Percentiles rank a stretch among this genome's conserved stretches.
Evolutionary conservation across 2,113 vertebrate species (phyloP).

Genomic region (Phoxinus phoxinus): DNA sequence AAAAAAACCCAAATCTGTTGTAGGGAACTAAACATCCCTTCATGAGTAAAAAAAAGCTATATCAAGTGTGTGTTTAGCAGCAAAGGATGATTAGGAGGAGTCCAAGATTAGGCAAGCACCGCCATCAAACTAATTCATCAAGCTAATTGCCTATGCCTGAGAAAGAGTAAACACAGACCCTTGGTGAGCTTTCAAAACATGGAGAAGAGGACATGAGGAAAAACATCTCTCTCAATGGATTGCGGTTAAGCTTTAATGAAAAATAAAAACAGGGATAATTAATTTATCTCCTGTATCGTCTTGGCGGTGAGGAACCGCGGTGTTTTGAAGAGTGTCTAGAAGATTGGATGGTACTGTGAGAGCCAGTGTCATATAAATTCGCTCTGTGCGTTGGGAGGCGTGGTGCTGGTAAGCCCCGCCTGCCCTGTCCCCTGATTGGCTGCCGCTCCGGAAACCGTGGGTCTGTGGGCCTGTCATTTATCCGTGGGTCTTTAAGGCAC

Average conservation of each 20-base stretch:
- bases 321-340: conserved; percentile 3
- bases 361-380: neutral
- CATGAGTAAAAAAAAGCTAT: neutral
- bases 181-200: neutral
- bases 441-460: neutral
- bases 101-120: neutral
- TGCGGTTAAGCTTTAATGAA: neutral
- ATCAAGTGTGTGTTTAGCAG: neutral
- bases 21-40: neutral
- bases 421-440: neutral
- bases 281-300: neutral
- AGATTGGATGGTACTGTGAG: neutral
- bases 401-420: neutral
- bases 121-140: neutral
- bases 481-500: conserved; percentile 64
- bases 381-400: neutral
- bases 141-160: neutral
- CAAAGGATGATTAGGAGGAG: neutral
- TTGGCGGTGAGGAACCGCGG: neutral
- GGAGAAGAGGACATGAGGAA: neutral
- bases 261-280: conserved; percentile 21
- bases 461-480: conserved; percentile 25
- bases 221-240: neutral
- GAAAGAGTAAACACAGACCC: neutral
- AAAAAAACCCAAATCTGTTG: neutral